These are phyloP conservation scores for Donacobius atricapilla DNA, from an alignment of 2,113 vertebrate species.

Conservation along the genomic window DNA sequence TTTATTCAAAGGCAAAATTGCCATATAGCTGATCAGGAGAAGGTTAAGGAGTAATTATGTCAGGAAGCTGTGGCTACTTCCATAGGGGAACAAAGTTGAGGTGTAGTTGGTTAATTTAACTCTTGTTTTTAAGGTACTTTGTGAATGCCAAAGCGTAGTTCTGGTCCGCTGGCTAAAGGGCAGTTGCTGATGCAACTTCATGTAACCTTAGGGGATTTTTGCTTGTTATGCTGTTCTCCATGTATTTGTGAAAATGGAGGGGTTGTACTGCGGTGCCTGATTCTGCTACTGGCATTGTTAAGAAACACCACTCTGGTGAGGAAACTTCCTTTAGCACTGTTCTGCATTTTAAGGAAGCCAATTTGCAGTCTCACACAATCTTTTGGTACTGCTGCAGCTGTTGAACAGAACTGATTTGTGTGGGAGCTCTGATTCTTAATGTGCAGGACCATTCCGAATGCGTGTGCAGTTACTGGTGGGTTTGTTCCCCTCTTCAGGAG, in stretches of 20 bases:
- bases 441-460: fast-evolving
- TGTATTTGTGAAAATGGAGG: background rate
- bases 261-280: background rate
- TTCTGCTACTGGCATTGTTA: background rate
- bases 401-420: background rate
- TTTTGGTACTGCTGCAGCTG: background rate
- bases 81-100: background rate
- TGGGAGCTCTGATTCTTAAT: background rate
- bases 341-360: fast-evolving
- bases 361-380: background rate
- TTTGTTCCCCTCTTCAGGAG: background rate
- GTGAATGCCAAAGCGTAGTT: background rate
- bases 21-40: background rate
- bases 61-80: background rate
- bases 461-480: fast-evolving
- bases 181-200: background rate
- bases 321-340: background rate
- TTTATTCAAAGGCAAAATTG: background rate
- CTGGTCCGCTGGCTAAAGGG: background rate
- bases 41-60: background rate
- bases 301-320: background rate
- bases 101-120: background rate
- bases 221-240: fast-evolving
- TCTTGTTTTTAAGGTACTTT: no score
- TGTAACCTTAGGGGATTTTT: background rate